Conservation (phyloP, 1,140 invertebrate genomes). For the Cotesia chilonis region DNA sequence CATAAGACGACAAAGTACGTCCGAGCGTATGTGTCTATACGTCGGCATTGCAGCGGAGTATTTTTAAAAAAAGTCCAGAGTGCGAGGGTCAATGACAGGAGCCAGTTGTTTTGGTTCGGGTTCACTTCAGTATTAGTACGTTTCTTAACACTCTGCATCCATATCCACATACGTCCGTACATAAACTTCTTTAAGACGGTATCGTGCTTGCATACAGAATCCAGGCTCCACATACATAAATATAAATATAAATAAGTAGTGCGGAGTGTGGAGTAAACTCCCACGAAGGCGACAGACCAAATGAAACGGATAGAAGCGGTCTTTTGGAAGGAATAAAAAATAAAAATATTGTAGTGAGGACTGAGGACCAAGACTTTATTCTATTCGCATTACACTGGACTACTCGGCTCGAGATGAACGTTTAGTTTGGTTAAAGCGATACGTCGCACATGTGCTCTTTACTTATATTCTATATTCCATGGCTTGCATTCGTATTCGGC, state of each 20-base stretch:
- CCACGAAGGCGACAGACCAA: constrained; percentile 37
- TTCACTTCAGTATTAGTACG: neutral
- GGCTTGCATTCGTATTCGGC: too few relatives aligned
- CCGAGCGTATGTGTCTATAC: too few relatives aligned
- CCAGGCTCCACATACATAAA: too few relatives aligned
- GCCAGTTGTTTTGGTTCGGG: constrained; percentile 6
- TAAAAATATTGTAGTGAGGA: constrained; percentile 21
- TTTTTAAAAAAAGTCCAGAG: constrained; percentile 1
- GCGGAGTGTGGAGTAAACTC: constrained; percentile 32
- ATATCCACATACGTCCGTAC: neutral
- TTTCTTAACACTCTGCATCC: neutral
- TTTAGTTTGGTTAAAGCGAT: constrained; percentile 16
- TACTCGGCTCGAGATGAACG: neutral
- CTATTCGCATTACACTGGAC: constrained; percentile 34
- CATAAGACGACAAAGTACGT: too few relatives aligned
- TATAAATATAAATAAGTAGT: too few relatives aligned
- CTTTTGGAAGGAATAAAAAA: constrained; percentile 23
- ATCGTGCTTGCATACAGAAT: too few relatives aligned
- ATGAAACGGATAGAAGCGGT: too few relatives aligned
- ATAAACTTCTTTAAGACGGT: neutral
- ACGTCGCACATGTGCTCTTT: constrained; percentile 47
- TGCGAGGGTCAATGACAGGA: constrained; percentile 16
- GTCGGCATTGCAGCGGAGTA: neutral
- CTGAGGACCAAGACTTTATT: neutral
- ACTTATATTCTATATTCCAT: neutral